These are phyloP conservation scores for Halictus quadricinctus DNA, from an alignment of 2,888 invertebrate species.

Conservation along the genomic window DNA sequence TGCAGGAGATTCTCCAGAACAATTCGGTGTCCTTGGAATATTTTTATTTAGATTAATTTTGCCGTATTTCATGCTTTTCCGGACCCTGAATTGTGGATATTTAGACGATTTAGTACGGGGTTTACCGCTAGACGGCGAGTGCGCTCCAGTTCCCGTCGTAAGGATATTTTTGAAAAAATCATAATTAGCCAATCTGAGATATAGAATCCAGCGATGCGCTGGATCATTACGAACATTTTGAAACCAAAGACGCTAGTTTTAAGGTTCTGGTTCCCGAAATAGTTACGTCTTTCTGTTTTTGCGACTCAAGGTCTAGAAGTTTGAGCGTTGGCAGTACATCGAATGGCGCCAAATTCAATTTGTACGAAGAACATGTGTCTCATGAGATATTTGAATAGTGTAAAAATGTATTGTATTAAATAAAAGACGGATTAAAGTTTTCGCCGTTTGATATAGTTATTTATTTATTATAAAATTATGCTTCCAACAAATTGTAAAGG, in stretches of 20 bases:
- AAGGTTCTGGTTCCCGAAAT: not conserved
- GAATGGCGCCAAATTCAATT: not conserved
- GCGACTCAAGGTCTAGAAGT: not conserved
- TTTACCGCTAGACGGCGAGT: too few relatives aligned
- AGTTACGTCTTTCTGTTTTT: not conserved
- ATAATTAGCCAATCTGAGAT: too few relatives aligned
- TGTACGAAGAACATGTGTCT: not conserved
- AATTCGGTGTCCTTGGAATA: too few relatives aligned
- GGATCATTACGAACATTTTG: not conserved
- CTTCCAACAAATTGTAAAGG: constrained; percentile 78
- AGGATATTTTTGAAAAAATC: too few relatives aligned
- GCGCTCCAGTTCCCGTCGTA: too few relatives aligned
- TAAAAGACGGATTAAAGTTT: not conserved
- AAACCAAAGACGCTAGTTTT: not conserved
- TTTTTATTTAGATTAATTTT: too few relatives aligned
- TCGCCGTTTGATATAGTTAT: constrained; percentile 72
- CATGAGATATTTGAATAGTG: not conserved
- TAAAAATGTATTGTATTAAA: not conserved
- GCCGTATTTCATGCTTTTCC: too few relatives aligned
- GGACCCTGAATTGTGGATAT: too few relatives aligned
- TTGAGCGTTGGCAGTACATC: not conserved
- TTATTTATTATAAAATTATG: constrained; percentile 81
- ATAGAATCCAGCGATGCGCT: not conserved
- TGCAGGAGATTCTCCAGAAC: too few relatives aligned
- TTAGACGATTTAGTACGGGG: too few relatives aligned